Base-by-base conservation (phyloP, 2,888 invertebrate species). In the Microctonus brassicae region DNA sequence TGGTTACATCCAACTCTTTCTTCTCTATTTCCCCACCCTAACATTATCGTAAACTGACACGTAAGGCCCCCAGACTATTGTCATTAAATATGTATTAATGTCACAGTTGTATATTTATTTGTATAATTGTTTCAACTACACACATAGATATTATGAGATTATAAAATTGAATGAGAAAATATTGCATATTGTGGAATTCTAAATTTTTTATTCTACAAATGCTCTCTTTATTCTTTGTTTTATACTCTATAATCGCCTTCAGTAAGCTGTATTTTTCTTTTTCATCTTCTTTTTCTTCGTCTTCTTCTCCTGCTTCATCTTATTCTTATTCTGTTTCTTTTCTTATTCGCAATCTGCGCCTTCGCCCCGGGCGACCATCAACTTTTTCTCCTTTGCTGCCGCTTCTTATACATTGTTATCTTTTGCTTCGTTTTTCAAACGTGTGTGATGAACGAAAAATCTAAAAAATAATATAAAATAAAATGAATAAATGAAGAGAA, bases 1-100 rank as follows among this genome's bases (percentile, higher is more conserved):
- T 60, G 24, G 24, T 22, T 34, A 68, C 26, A 53, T 17, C 63
- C 66, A 71, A 67, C 73, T 74, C 74, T 71, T 69, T 71, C 74
- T 74, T n/a, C n/a, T 71, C 69, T 71, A 70, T 74, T 69, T 34
- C 33, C 65, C 75, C 68, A 69, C 42, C 65, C 66, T 60, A 26
- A 63, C 58, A 60, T 60, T 60, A 60, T 60, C 34, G 60, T 60
- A 60, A 36, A 7, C 34, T 33, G 20, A 36, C 22, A 55, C 69
- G 69, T 71, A 73, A 69, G 75, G 73, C 61, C 68, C 69, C 67
- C 58, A 36, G 60, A 57, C 20, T 34, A 34, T 29, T 53, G 57
- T 63, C 64, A 70, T 64, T 70, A 70, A 70, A 47, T 58, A 58
- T 70, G 70, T 70, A 64, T 57, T 64, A 70, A 64, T 70, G 70